phyloP scores from a whole-genome alignment of 2,888 invertebrate species.

The Zelleria hepariella region DNA sequence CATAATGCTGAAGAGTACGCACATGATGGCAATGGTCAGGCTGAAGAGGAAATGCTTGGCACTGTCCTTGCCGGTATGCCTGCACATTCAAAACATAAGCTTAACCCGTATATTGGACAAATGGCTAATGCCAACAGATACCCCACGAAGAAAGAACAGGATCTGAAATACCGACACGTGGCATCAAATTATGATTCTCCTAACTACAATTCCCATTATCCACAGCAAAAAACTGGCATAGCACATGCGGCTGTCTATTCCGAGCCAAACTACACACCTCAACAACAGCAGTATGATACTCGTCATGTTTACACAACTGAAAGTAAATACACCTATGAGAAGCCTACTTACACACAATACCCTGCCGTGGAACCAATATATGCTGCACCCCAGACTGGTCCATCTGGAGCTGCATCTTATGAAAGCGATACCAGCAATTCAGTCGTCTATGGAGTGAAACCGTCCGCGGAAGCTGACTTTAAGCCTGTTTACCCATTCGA shows the following conservation, averaged over 20 bases:
- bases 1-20: constrained; percentile 79
- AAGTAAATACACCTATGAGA: constrained; percentile 45
- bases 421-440: constrained; percentile 48
- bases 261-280: constrained; percentile 48
- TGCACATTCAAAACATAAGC: constrained; percentile 54
- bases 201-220: constrained; percentile 51
- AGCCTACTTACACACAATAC: constrained; percentile 39
- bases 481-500: constrained; percentile 64
- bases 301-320: constrained; percentile 57
- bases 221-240: constrained; percentile 63
- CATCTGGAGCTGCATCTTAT: constrained; percentile 42
- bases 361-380: constrained; percentile 57
- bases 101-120: constrained; percentile 62
- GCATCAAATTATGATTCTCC: constrained; percentile 45
- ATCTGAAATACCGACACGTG: constrained; percentile 59
- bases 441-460: constrained; percentile 60
- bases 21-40: constrained; percentile 76
- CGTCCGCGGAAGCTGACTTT: constrained; percentile 53
- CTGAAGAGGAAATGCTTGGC: constrained; percentile 83
- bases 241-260: constrained; percentile 62
- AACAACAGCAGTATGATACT: constrained; percentile 42
- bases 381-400: constrained; percentile 51
- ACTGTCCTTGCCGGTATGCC: constrained; percentile 82
- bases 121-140: constrained; percentile 46
- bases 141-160: constrained; percentile 56